Base-by-base conservation (phyloP, 1,140 invertebrate species). In the Drosophila setifemur region DNA sequence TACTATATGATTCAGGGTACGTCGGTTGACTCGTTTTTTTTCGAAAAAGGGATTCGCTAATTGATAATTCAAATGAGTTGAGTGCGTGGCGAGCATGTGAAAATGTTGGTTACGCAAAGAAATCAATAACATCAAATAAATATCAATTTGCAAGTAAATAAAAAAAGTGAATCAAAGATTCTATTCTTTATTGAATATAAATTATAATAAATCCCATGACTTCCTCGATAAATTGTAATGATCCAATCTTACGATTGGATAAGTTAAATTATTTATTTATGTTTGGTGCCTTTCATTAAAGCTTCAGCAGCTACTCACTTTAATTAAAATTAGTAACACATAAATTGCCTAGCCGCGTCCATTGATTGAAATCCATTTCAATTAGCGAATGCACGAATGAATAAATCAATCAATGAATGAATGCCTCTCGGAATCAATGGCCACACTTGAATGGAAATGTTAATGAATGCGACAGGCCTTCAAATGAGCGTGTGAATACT, bases 41-140 rank as follows among this genome's bases (percentile, higher is more conserved):
- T 0, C 49, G 21, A 23, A 33, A 11, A 61, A 69, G 61, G 75
- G 61, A 40, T 79, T 45, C 28, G 45, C 35, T 45, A 75, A 73
- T 79, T 79, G 44, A 16, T 64, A 58, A 69, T 69, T 63, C 23
- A 47, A 39, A 40, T 40, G 18, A 25, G 53, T 37, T 47, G 16
- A 18, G 47, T 57, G 47, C 57, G 52, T 55, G 55, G 9, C 33
- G 19, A 16, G 48, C 19, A 39, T 50, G 48, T 12, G 49, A 43
- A 52, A 16, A 16, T 14, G 33, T 16, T 37, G n/a, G n/a, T n/a
- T n/a, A n/a, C n/a, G n/a, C n/a, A n/a, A n/a, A n/a, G n/a, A n/a
- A n/a, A n/a, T n/a, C n/a, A n/a, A n/a, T n/a, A n/a, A n/a, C n/a
- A n/a, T n/a, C n/a, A 29, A 19, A 25, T 40, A 4, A 8, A 9